A percentile compares a stretch with the other conserved stretches of the same genome.
Evolutionary conservation across 2,113 vertebrate species (phyloP).

Genomic region (Lagopus muta): DNA sequence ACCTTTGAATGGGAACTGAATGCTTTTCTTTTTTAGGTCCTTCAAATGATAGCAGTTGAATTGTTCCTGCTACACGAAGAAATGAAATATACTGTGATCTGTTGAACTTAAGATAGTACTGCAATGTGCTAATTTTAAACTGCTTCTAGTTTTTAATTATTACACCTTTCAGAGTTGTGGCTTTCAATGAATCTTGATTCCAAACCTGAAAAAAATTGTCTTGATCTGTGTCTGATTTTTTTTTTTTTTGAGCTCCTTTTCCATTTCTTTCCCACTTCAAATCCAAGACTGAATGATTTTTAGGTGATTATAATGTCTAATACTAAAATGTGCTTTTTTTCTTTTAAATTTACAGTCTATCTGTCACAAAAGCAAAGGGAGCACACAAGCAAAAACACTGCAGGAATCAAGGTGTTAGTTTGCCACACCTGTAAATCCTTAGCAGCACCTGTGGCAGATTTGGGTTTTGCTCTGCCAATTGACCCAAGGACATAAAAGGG

Average conservation of each 20-base stretch:
- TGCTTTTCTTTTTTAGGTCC: background rate
- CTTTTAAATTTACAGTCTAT: background rate
- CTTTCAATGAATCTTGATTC: background rate
- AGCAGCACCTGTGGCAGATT: background rate
- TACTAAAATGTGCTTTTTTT: background rate
- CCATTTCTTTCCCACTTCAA: background rate
- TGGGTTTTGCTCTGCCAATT: background rate
- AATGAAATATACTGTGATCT: background rate
- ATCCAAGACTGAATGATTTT: background rate
- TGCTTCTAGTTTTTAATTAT: background rate
- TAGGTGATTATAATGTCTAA: background rate
- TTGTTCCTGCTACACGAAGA: background rate
- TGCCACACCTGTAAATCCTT: background rate
- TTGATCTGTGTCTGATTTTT: background rate
- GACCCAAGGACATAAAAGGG: background rate
- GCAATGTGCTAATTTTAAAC: background rate
- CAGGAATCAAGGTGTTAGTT: background rate
- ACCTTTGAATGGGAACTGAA: no score
- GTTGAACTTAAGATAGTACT: background rate
- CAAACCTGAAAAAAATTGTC: background rate
- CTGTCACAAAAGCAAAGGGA: background rate
- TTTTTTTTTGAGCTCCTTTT: background rate
- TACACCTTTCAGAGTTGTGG: background rate
- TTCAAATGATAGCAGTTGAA: slow-evolving; percentile 7
- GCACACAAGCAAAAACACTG: fast-evolving